Evolutionary conservation across 2,888 invertebrate genomes (phyloP), one percentile per base, ranked within the genome.

Genomic region (Biston stratarius): DNA sequence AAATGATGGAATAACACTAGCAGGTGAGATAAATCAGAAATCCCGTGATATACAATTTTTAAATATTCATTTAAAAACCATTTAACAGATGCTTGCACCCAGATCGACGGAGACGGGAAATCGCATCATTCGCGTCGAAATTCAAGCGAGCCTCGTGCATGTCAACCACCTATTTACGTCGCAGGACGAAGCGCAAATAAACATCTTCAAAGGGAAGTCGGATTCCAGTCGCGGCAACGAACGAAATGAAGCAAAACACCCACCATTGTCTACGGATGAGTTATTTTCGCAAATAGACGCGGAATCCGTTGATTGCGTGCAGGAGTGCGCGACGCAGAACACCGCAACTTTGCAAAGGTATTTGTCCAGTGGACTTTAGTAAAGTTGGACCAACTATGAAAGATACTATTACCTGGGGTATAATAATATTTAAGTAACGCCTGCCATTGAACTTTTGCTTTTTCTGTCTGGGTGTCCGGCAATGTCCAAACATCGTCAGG

Each of bases 91-190:
- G 6, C 24, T 1, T 48, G 48, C 48, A 33, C 11, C 6, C 48
- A 24, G 48, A 6, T 48, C 33, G 48, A 33, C 48, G 24, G 24
- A 7, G n/a, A 51, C 44, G 44, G 44, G 44, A n/a, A 44, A 44
- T 44, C 11, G 44, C 44, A 11, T 44, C 67, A 70, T 67, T 68
- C 60, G 61, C 64, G 64, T 38, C 57, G 65, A 67, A 69, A 64
- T 51, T 61, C 69, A 67, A 61, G 60, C 60, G 60, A 69, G 47
- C 58, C 61, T 65, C 79, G 87, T 84, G 81, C 88, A 91, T 92
- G 92, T 92, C 92, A 92, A 91, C 90, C 87, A 88, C 90, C 92
- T 94, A 94, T 94, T 94, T 93, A 90, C 90, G 92, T 90, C 87
- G 86, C 92, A 91, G 91, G 93, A 92, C 90, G 85, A 90, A 81